phyloP scores from a whole-genome alignment of 2,888 invertebrate genomes.

The Macropis europaea region DNA sequence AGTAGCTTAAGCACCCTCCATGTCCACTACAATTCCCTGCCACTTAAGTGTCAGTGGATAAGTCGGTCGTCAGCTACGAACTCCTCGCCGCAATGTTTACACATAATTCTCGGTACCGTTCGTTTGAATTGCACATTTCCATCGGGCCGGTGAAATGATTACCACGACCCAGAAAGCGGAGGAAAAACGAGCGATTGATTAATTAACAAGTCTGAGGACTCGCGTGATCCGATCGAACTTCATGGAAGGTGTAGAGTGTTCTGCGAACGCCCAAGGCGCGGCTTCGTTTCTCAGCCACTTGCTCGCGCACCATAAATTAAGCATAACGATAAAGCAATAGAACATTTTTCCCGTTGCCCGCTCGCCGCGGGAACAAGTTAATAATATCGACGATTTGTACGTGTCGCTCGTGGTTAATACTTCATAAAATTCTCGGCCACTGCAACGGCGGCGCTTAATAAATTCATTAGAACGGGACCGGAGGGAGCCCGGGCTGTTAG shows the following conservation, averaged over 20 bases:
- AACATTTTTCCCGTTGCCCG: slow-evolving; percentile 17
- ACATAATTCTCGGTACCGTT: slow-evolving; percentile 13
- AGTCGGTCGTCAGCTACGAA: background rate
- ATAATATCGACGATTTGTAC: slow-evolving; percentile 37
- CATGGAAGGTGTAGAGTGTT: slow-evolving; percentile 31
- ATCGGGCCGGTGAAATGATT: slow-evolving; percentile 18
- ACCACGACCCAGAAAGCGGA: slow-evolving; percentile 30
- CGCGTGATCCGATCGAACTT: slow-evolving; percentile 36
- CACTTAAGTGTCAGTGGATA: background rate
- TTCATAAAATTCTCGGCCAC: slow-evolving; percentile 26
- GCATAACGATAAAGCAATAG: slow-evolving; percentile 39
- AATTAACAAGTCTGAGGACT: slow-evolving; percentile 35
- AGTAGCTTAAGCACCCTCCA: no score
- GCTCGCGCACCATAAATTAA: slow-evolving; percentile 32
- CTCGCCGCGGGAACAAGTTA: slow-evolving; percentile 20
- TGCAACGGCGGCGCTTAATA: slow-evolving; percentile 17
- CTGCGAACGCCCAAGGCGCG: slow-evolving; percentile 18
- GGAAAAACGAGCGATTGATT: no score
- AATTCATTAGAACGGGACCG: slow-evolving; percentile 22
- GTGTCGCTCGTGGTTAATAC: slow-evolving; percentile 29
- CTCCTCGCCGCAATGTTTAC: background rate
- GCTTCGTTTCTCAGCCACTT: slow-evolving; percentile 24
- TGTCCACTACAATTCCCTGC: background rate
- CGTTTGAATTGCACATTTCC: slow-evolving; percentile 23
- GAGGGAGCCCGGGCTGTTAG: background rate